These are phyloP conservation scores for Pomacea maculata DNA, from an alignment of 1,140 invertebrate species.

Conservation along the genomic window DNA sequence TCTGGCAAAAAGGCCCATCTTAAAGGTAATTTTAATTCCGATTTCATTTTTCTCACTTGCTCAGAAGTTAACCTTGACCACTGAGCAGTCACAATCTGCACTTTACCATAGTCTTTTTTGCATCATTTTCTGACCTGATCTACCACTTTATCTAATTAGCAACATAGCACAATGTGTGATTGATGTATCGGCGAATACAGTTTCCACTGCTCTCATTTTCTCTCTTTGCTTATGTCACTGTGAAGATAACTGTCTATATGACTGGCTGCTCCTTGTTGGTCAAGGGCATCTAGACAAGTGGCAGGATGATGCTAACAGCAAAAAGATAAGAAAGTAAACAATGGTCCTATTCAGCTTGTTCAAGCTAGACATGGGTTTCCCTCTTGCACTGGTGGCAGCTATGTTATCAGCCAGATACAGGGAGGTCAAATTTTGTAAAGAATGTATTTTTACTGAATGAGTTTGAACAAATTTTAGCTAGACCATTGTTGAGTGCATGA, in stretches of 20 bases:
- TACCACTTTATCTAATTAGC: too few relatives aligned
- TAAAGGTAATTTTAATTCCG: not conserved
- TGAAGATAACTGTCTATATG: constrained; percentile 8
- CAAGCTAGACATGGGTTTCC: not conserved
- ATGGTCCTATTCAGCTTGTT: constrained; percentile 12
- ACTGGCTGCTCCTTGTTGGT: not conserved
- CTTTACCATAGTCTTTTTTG: too few relatives aligned
- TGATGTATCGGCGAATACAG: too few relatives aligned
- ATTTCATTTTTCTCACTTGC: not conserved
- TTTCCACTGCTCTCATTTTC: constrained; percentile 26
- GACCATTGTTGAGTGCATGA: constrained; percentile 25
- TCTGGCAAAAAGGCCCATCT: not conserved
- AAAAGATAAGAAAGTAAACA: constrained; percentile 11
- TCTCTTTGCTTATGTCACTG: constrained; percentile 23
- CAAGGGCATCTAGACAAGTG: constrained; percentile 12
- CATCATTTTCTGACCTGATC: too few relatives aligned
- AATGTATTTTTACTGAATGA: constrained; percentile 20
- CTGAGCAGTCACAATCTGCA: too few relatives aligned
- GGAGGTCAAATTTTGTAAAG: constrained; percentile 1
- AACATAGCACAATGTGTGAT: too few relatives aligned
- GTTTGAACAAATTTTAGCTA: constrained; percentile 31
- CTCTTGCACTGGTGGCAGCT: constrained; percentile 16
- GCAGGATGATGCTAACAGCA: constrained; percentile 5
- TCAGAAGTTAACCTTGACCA: too few relatives aligned
- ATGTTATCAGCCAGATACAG: constrained; percentile 8